A percentile compares a stretch with the other conserved stretches of the same genome.
These are phyloP conservation scores for Cyclina sinensis DNA, from an alignment of 1,140 invertebrate genomes.

Conservation along the genomic window DNA sequence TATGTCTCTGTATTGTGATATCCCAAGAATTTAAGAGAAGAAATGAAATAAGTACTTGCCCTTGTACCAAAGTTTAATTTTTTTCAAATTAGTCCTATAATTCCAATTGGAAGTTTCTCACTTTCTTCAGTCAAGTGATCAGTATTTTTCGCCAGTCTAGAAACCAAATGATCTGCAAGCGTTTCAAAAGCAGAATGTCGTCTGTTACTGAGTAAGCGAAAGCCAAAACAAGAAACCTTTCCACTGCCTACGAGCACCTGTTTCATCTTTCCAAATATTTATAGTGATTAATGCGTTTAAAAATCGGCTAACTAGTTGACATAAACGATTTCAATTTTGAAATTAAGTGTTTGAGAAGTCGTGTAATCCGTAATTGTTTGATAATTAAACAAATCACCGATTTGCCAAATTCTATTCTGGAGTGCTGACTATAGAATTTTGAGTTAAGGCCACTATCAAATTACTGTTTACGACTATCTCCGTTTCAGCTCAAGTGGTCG, in stretches of 20 bases:
- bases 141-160: too few species aligned
- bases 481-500: slow-evolving; percentile 13
- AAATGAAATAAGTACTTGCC: too few species aligned
- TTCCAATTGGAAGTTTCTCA: too few species aligned
- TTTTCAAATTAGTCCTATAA: too few species aligned
- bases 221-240: neutral
- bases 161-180: neutral
- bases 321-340: slow-evolving; percentile 31
- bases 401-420: slow-evolving; percentile 1
- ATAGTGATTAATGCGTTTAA: slow-evolving; percentile 59
- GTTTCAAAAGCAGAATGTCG: neutral
- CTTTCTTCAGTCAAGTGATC: too few species aligned
- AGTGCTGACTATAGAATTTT: slow-evolving; percentile 50
- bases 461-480: slow-evolving; percentile 17
- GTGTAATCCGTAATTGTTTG: slow-evolving; percentile 69
- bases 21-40: too few species aligned
- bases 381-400: slow-evolving; percentile 61
- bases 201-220: neutral
- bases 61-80: too few species aligned
- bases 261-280: slow-evolving; percentile 18
- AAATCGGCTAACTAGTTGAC: slow-evolving; percentile 45
- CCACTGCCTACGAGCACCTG: slow-evolving; percentile 16
- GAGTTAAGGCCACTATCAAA: neutral
- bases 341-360: slow-evolving; percentile 64
- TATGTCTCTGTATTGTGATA: too few species aligned